Conservation (phyloP, 1,140 invertebrate species). For the Caerostris darwini region DNA sequence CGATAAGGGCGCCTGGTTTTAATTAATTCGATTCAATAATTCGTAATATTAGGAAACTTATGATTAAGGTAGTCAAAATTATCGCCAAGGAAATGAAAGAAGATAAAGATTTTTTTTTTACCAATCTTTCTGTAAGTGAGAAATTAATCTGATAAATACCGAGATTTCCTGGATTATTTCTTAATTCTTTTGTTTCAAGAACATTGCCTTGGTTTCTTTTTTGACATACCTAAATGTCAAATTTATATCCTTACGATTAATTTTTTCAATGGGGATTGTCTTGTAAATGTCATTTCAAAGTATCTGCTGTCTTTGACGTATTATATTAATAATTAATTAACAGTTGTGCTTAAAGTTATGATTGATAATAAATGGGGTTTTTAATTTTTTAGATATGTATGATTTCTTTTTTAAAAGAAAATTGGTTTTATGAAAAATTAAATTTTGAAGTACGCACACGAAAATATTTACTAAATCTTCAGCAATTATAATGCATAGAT, state of each 20-base stretch:
- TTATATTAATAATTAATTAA: neutral
- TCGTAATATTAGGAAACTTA: neutral
- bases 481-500: no score
- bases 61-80: neutral
- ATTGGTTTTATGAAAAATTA: no score
- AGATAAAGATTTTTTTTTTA: neutral
- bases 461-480: no score
- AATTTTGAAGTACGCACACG: no score
- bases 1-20: neutral
- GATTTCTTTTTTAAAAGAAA: no score
- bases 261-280: neutral
- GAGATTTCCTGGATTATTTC: neutral
- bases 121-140: neutral
- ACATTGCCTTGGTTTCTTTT: neutral
- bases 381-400: no score
- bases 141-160: neutral
- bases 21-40: slow-evolving; percentile 21
- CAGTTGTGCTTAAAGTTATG: neutral
- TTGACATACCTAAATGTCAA: neutral
- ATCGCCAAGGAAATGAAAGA: neutral
- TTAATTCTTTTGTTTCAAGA: neutral
- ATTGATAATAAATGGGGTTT: no score
- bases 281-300: neutral
- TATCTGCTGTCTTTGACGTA: neutral
- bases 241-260: neutral